Evolutionary conservation across 30 jellyfish, hydroid and myxozoan species (phyloP), one percentile per base, ranked within the genome.

Genomic region (Rhopilema esculentum): DNA sequence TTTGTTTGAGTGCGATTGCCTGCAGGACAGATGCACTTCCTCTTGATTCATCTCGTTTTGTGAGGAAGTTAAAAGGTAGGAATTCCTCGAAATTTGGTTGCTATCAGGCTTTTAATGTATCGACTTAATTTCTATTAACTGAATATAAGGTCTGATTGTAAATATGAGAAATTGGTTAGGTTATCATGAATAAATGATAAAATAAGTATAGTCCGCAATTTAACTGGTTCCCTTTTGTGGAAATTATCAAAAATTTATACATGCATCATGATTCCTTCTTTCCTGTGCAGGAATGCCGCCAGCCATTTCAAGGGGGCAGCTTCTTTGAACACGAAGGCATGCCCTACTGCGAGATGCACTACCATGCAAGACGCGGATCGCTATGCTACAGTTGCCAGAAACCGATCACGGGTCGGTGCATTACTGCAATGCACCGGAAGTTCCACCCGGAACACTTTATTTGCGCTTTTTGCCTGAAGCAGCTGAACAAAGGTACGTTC

Each of bases 271-370:
- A 40, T 40, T 40, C 57, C 48, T 76, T 19, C 23, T 88, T 50
- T 27, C 24, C 26, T 76, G 31, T 23, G 1, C 49, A 94, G 98
- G 97, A 89, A 83, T 94, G 98, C 88, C 97, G 86, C 70, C 97
- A 94, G 77, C 94, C 98, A 0, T 94, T 94, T 69, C 93, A 89
- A 33, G 97, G 95, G 18, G 98, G 97, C 40, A 90, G 97, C 63
- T 94, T 94, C 92, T 90, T 89, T 74, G 97, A 89, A 81, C 97
- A 89, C 75, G 98, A 94, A 77, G 97, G 97, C 15, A 94, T 89
- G 97, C 97, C 98, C 9, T 94, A 94, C 66, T 94, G 98, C 68
- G 98, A 94, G 75, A 89, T 94, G 98, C 98, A 94, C 67, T 94
- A 94, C 80, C 98, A 94, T 53, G 97, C 97, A 15, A 71, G 97